These are phyloP conservation scores for Stratiomys singularior DNA, from an alignment of 2,888 invertebrate species.

Conservation along the genomic window DNA sequence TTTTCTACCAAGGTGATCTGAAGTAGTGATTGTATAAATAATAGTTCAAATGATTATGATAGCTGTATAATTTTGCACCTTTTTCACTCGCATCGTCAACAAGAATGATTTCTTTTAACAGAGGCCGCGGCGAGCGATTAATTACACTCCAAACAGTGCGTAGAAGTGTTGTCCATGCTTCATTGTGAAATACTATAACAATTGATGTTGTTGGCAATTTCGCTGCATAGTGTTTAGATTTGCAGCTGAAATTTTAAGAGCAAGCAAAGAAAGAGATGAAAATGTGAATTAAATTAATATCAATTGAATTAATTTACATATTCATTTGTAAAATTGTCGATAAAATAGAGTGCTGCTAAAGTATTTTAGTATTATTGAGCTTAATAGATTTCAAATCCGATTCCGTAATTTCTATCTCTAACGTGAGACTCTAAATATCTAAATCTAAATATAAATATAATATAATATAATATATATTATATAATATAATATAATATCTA, in stretches of 20 bases:
- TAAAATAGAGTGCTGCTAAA: too few species aligned
- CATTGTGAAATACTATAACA: conserved; percentile 99
- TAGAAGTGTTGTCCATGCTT: conserved; percentile 96
- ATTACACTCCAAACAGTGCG: conserved; percentile 98
- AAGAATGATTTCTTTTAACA: conserved; percentile 93
- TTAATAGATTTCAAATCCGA: too few species aligned
- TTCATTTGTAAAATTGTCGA: too few species aligned
- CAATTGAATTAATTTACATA: too few species aligned
- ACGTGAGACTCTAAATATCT: too few species aligned
- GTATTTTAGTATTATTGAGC: too few species aligned
- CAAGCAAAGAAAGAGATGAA: too few species aligned
- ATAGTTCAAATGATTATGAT: conserved; percentile 49
- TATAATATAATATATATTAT: too few species aligned
- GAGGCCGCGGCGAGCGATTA: conserved; percentile 87
- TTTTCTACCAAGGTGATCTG: conserved; percentile 88
- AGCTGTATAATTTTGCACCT: conserved; percentile 72
- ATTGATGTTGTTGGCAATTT: conserved; percentile 93
- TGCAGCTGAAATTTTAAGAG: conserved; percentile 75
- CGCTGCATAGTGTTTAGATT: conserved; percentile 79
- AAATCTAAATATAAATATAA: too few species aligned
- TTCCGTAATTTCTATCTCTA: too few species aligned
- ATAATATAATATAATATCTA: too few species aligned
- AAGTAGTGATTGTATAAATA: conserved; percentile 51
- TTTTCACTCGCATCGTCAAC: conserved; percentile 98
- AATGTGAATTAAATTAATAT: too few species aligned